These are phyloP conservation scores for Origma solitaria DNA, from an alignment of 2,113 vertebrate genomes.

Conservation along the genomic window DNA sequence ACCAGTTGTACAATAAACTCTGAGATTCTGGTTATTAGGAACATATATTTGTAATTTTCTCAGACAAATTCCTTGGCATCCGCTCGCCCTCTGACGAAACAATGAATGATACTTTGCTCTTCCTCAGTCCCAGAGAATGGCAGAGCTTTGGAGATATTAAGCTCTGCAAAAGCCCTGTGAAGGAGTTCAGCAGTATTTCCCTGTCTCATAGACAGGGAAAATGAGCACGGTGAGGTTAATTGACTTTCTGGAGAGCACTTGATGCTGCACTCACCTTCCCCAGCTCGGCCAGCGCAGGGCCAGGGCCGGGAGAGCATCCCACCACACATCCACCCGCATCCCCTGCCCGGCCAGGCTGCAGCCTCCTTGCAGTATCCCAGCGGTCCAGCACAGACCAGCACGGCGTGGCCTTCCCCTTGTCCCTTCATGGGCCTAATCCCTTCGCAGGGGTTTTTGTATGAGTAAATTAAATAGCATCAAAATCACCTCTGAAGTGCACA, in stretches of 20 bases:
- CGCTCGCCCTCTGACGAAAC: not conserved
- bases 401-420: accelerated
- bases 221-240: not conserved
- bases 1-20: not conserved
- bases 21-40: not conserved
- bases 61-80: conserved; percentile 8
- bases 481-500: not conserved
- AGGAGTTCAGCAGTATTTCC: not conserved
- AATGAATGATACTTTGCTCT: not conserved
- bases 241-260: not conserved
- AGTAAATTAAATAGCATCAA: not conserved
- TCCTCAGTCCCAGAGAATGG: not conserved
- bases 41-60: not conserved
- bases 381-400: not conserved
- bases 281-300: not conserved
- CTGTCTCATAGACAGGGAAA: not conserved
- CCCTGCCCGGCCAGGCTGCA: accelerated
- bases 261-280: not conserved
- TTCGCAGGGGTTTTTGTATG: accelerated
- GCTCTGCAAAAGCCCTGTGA: not conserved
- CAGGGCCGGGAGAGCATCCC: accelerated
- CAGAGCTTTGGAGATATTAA: not conserved
- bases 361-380: not conserved
- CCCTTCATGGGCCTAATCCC: not conserved
- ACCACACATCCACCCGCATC: not conserved